A percentile compares a stretch with the other conserved stretches of the same genome.
Conservation (phyloP, 2,113 vertebrate genomes). For the Limanda limanda region DNA sequence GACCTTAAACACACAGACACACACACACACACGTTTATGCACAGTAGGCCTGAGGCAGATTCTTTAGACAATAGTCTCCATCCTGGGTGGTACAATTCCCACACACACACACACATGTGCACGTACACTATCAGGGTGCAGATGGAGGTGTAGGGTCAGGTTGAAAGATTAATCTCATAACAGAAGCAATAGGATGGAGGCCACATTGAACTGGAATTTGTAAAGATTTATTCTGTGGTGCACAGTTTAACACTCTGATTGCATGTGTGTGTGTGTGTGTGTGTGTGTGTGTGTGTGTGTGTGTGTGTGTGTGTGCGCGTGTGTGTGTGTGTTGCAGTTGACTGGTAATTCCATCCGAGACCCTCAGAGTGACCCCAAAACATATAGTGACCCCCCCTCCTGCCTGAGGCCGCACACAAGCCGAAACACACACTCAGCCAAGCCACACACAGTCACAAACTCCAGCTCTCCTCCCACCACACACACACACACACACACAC, state of each 20-base stretch:
- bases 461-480: slow-evolving; percentile 3
- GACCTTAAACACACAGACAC: slow-evolving; percentile 34
- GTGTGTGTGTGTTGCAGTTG: slow-evolving; percentile 18
- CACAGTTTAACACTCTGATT: background rate
- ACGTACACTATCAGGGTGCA: slow-evolving; percentile 7
- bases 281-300: slow-evolving; percentile 21
- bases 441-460: slow-evolving; percentile 65
- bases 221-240: slow-evolving; percentile 17
- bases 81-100: slow-evolving; percentile 78
- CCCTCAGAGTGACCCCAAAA: slow-evolving; percentile 75
- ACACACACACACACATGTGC: slow-evolving; percentile 13
- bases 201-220: slow-evolving; percentile 39
- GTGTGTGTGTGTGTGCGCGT: slow-evolving; percentile 16
- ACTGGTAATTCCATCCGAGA: slow-evolving; percentile 75
- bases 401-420: slow-evolving; percentile 66
- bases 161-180: slow-evolving; percentile 52
- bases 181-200: slow-evolving; percentile 20
- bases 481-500: background rate
- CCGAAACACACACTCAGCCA: slow-evolving; percentile 69
- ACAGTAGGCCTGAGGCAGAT: slow-evolving; percentile 69
- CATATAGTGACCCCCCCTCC: slow-evolving; percentile 52
- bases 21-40: slow-evolving; percentile 21
- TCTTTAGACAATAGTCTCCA: slow-evolving; percentile 52
- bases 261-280: background rate
- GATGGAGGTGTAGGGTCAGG: slow-evolving; percentile 46